These are phyloP conservation scores for Abrostola tripartita DNA, from an alignment of 2,888 invertebrate genomes.

Conservation along the genomic window DNA sequence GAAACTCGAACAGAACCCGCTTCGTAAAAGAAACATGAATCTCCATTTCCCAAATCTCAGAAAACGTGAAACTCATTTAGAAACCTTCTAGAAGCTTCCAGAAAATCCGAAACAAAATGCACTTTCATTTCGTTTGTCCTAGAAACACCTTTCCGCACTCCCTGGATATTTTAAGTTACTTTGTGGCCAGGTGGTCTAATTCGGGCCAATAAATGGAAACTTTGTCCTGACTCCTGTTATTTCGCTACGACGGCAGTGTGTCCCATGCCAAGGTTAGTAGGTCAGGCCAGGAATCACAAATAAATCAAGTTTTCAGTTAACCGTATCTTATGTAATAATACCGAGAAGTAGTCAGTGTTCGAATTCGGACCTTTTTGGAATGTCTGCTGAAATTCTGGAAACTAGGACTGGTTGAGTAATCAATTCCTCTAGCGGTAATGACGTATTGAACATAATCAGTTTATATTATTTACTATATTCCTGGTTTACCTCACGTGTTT, in stretches of 20 bases:
- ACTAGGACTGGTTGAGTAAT: no score
- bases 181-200: slow-evolving; percentile 37
- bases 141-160: slow-evolving; percentile 8
- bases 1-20: background rate
- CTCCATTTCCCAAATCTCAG: slow-evolving; percentile 4
- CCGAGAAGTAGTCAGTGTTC: background rate
- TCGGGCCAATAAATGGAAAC: slow-evolving; percentile 34
- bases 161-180: slow-evolving; percentile 29
- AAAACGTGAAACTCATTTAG: slow-evolving; percentile 30
- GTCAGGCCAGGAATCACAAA: slow-evolving; percentile 28
- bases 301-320: slow-evolving; percentile 43
- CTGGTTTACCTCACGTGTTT: no score
- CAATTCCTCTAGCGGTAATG: no score
- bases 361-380: background rate
- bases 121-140: slow-evolving; percentile 21
- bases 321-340: slow-evolving; percentile 16
- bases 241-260: slow-evolving; percentile 32
- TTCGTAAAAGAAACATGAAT: background rate
- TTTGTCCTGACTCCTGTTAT: slow-evolving; percentile 35
- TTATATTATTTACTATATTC: no score
- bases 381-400: no score
- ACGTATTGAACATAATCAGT: no score
- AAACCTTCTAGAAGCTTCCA: slow-evolving; percentile 14
- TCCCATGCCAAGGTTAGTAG: slow-evolving; percentile 48
- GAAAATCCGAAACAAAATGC: slow-evolving; percentile 11